Base-by-base conservation (phyloP, 2,797 vertebrate species). In the Todus mexicanus region DNA sequence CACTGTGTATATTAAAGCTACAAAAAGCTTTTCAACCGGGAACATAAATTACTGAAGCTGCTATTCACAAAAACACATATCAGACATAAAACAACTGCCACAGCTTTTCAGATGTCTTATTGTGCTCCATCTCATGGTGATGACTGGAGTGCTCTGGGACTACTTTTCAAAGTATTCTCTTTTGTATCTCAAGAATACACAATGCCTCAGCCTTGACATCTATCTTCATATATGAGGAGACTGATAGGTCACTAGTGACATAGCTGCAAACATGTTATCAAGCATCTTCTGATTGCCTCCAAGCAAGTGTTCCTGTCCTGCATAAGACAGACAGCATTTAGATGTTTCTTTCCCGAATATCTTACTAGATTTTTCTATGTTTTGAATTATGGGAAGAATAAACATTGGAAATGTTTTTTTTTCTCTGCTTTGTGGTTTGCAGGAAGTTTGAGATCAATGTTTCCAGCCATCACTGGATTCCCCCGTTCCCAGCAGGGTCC, bases 11-110 rank as follows among this genome's bases (percentile, higher is more conserved):
- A 83, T 91, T 94, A 96, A 93, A 87, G 74, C 90, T 91, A 86
- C 92, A 87, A 92, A 95, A 93, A 95, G 90, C 92, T 94, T 96
- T 95, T 94, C 92, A 91, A 87, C 45, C 5, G 15, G 57, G 71
- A 89, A 91, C 92, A 94, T 96, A 94, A 96, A 94, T 95, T 96
- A 96, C 91, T 71, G 77, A 89, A 81, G 92, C 69, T 80, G 72
- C 90, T 96, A 92, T 95, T 97, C 96, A 96, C 64, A 86, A 90
- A 96, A 92, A 93, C 93, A 89, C 87, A 82, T 91, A 95, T 95
- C 89, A 93, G 91, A 95, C 91, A 91, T 95, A 95, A 96, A 96
- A 95, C 95, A 96, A 97, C 92, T 92, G 93, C 90, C 94, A 92
- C 88, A 88, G 94, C 91, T 95, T 96, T 95, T 95, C 86, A 81